Evolutionary conservation across 2,797 vertebrate species (phyloP).

Genomic region (Triplophysa bombifrons): DNA sequence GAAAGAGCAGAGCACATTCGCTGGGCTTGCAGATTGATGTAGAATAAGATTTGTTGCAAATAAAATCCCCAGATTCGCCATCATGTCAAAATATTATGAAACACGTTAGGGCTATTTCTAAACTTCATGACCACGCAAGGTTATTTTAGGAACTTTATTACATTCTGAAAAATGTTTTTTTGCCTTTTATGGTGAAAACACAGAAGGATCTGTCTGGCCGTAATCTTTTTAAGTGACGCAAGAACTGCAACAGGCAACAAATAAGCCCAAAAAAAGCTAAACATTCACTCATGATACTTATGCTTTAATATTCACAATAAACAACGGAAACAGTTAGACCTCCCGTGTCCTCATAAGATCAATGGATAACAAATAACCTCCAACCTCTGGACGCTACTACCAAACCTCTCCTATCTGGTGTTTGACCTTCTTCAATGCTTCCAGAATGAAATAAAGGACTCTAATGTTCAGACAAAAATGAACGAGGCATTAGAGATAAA

Average conservation of each 20-base stretch:
- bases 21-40: background rate
- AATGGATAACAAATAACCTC: background rate
- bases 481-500: slow-evolving; percentile 16
- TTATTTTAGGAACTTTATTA: background rate
- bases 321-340: background rate
- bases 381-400: too few relatives aligned
- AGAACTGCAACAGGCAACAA: slow-evolving; percentile 4
- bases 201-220: background rate
- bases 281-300: background rate
- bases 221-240: background rate
- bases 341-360: background rate
- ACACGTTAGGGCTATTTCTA: background rate
- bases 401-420: too few relatives aligned
- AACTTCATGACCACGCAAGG: background rate
- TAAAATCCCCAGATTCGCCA: background rate
- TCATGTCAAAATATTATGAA: background rate
- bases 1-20: slow-evolving; percentile 15
- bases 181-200: background rate
- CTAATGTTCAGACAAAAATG: background rate
- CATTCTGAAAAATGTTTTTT: slow-evolving; percentile 2
- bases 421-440: background rate
- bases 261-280: background rate
- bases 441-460: background rate
- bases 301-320: background rate
- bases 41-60: background rate